A percentile compares a stretch with the other conserved stretches of the same genome.
Evolutionary conservation across 37 sponge, comb jelly and placozoan genomes (phyloP).

Genomic region (Geodia barretti): DNA sequence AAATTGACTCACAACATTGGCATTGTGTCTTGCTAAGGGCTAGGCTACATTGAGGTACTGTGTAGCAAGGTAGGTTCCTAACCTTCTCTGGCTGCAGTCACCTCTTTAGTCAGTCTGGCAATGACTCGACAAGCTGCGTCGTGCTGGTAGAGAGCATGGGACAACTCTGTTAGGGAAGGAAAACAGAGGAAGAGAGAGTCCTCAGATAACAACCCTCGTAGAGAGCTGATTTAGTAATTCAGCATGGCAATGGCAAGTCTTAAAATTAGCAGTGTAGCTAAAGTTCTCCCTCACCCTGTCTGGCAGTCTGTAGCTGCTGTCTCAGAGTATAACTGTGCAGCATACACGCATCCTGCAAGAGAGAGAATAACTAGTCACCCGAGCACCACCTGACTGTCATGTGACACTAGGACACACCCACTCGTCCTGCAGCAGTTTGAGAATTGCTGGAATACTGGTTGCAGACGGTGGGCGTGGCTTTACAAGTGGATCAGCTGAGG

Average conservation of each 20-base stretch:
- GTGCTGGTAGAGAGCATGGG: slow-evolving; percentile 99
- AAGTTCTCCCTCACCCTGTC: slow-evolving; percentile 78
- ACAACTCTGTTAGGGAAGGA: slow-evolving; percentile 72
- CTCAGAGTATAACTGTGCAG: slow-evolving; percentile 96
- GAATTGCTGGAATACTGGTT: slow-evolving; percentile 98
- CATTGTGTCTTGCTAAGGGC: no score
- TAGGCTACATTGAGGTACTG: no score
- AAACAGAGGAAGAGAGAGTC: not conserved
- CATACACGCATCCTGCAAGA: slow-evolving; percentile 92
- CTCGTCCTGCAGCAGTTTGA: slow-evolving; percentile 98
- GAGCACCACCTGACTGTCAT: not conserved
- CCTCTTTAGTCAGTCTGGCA: slow-evolving; percentile 95
- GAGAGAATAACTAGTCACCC: not conserved
- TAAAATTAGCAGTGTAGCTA: not conserved
- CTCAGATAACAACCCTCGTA: not conserved
- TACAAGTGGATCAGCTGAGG: slow-evolving; percentile 75
- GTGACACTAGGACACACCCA: slow-evolving; percentile 72
- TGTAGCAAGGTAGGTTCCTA: not conserved
- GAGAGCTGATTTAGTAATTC: not conserved
- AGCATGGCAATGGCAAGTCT: not conserved
- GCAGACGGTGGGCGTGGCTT: slow-evolving; percentile 98
- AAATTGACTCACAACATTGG: no score
- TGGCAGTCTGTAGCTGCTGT: slow-evolving; percentile 97
- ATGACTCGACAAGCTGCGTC: slow-evolving; percentile 99
- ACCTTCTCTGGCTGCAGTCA: slow-evolving; percentile 98